phyloP scores from a whole-genome alignment of 2,888 invertebrate genomes.

The Diaperis boleti region DNA sequence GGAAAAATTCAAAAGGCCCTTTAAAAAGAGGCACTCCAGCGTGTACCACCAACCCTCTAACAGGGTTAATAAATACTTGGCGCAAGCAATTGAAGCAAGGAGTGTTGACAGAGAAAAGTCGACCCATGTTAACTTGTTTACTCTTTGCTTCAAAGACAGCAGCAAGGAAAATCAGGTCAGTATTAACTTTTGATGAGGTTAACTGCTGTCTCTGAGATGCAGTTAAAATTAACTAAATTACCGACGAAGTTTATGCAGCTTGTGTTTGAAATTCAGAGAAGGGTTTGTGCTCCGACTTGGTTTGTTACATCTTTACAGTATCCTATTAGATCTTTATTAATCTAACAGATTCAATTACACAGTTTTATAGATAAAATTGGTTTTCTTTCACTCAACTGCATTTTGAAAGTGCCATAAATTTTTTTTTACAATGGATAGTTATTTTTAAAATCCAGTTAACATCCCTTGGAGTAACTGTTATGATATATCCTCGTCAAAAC shows the following conservation, averaged over 20 bases:
- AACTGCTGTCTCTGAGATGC: neutral
- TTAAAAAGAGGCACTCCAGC: constrained; percentile 89
- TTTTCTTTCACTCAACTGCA: too few species aligned
- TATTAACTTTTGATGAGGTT: constrained; percentile 34
- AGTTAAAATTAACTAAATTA: neutral
- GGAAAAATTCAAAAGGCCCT: constrained; percentile 88
- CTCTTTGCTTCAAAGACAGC: constrained; percentile 86
- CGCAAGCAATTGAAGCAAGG: constrained; percentile 91
- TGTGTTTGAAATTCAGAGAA: neutral
- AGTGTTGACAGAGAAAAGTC: constrained; percentile 92
- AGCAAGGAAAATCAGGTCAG: constrained; percentile 85
- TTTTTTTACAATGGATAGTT: too few species aligned
- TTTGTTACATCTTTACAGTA: too few species aligned
- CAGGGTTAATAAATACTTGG: constrained; percentile 91
- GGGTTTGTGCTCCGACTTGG: neutral
- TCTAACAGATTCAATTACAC: too few species aligned
- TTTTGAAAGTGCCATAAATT: too few species aligned
- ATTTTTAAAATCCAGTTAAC: too few species aligned
- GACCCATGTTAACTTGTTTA: constrained; percentile 87
- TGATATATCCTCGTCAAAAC: too few species aligned
- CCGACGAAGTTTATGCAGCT: neutral
- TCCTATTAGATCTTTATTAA: too few species aligned
- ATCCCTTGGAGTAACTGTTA: too few species aligned
- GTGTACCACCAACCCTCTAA: constrained; percentile 91
- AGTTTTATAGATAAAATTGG: too few species aligned